phyloP scores from a whole-genome alignment of 2,113 vertebrate genomes.

The Daboia siamensis region DNA sequence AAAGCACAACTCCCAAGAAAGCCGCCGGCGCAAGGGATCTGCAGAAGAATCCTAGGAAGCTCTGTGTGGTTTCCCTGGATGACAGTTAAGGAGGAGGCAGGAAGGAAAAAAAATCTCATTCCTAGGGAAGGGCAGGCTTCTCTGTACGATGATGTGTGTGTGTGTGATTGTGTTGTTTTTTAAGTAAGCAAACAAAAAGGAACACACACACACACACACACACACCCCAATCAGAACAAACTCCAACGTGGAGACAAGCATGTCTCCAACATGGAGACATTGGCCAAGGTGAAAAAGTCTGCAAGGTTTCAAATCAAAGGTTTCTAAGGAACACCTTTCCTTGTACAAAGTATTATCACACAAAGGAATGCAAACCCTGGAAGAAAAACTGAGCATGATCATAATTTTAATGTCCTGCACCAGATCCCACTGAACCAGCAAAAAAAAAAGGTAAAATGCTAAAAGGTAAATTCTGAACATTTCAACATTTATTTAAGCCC shows the following conservation, averaged over 20 bases:
- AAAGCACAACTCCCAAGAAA: constrained; percentile 21
- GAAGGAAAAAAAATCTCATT: constrained; percentile 34
- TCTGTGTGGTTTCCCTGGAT: constrained; percentile 42
- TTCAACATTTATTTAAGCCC: background rate
- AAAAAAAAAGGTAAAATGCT: background rate
- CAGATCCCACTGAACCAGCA: constrained; percentile 24
- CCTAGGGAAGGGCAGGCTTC: constrained; percentile 31
- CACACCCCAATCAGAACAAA: constrained; percentile 56
- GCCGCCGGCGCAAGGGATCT: background rate
- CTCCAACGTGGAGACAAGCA: constrained; percentile 57
- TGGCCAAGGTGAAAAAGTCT: constrained; percentile 35
- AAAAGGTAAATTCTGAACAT: constrained; percentile 7
- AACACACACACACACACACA: background rate
- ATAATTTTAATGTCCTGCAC: background rate
- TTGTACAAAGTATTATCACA: constrained; percentile 20
- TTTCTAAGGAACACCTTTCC: constrained; percentile 19
- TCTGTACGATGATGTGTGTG: constrained; percentile 15
- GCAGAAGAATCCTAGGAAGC: constrained; percentile 39
- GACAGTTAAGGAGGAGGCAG: constrained; percentile 3
- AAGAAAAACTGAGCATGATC: constrained; percentile 13
- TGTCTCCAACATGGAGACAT: background rate
- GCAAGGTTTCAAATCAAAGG: constrained; percentile 30
- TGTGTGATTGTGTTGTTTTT: constrained; percentile 40
- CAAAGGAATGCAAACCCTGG: constrained; percentile 24
- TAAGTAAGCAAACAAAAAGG: background rate